Percentiles rank a stretch among this genome's conserved stretches.
These are phyloP conservation scores for Metridium senile DNA, from an alignment of 92 coral and sea anemone species.

Conservation along the genomic window DNA sequence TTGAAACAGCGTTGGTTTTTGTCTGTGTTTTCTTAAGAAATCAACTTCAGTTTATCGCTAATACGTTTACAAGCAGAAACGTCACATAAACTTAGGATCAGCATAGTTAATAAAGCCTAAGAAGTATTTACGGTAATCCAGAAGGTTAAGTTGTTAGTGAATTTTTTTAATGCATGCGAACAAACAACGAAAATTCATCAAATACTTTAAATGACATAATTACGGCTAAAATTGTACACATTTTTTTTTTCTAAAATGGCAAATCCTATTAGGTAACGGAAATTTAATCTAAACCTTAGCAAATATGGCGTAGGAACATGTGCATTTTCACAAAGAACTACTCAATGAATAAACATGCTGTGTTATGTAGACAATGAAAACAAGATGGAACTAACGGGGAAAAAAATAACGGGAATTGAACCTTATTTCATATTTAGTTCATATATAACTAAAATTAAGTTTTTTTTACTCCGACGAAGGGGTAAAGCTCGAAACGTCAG, in stretches of 20 bases:
- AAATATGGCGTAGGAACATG: neutral
- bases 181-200: neutral
- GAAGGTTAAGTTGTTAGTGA: neutral
- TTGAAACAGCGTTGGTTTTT: too few relatives aligned
- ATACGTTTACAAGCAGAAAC: neutral
- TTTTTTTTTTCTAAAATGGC: neutral
- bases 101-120: neutral
- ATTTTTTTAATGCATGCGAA: neutral
- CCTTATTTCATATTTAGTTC: too few relatives aligned
- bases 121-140: neutral
- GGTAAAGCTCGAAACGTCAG: too few relatives aligned
- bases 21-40: neutral
- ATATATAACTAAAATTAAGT: too few relatives aligned
- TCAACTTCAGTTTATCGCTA: neutral
- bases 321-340: neutral
- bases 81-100: neutral
- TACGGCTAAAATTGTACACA: neutral
- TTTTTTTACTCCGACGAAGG: too few relatives aligned
- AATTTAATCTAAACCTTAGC: neutral
- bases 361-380: too few relatives aligned
- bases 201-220: neutral
- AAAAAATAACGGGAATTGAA: too few relatives aligned
- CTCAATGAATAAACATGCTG: neutral
- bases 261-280: neutral
- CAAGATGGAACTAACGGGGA: too few relatives aligned